Evolutionary conservation across 2,888 invertebrate species (phyloP).

Genomic region (Arenicola marina): DNA sequence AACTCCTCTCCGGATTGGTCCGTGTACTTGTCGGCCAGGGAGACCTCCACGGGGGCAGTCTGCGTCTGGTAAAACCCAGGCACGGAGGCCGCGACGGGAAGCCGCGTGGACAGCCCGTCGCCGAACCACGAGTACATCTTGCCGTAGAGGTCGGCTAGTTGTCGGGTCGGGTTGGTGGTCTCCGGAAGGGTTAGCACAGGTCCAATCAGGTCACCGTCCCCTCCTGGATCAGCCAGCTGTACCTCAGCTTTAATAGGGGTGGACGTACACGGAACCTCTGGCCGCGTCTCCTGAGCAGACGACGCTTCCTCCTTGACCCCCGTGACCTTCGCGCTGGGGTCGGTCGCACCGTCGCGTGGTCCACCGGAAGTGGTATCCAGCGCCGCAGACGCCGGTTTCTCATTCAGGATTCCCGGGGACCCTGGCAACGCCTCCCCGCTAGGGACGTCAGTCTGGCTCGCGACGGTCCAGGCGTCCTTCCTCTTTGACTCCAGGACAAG

Average conservation of each 20-base stretch:
- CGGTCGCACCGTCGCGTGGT: too few species aligned
- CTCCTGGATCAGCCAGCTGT: too few species aligned
- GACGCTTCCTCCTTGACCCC: too few species aligned
- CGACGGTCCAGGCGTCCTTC: too few species aligned
- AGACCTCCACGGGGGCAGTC: constrained; percentile 42
- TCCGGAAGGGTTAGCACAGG: constrained; percentile 24
- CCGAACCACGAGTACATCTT: constrained; percentile 54
- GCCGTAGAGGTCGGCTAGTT: constrained; percentile 6
- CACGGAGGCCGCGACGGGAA: constrained; percentile 40
- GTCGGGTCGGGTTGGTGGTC: constrained; percentile 6
- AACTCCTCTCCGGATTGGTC: constrained; percentile 48
- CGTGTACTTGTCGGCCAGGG: constrained; percentile 43
- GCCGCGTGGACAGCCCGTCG: constrained; percentile 47
- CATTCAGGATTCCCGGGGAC: neutral
- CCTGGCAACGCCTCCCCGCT: neutral
- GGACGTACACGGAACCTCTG: constrained; percentile 4
- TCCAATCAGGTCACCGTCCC: constrained; percentile 22
- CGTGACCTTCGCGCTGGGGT: too few species aligned
- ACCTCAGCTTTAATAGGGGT: constrained; percentile 10
- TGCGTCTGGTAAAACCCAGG: constrained; percentile 26
- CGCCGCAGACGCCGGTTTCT: too few species aligned
- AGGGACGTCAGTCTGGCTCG: too few species aligned
- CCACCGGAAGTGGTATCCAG: too few species aligned
- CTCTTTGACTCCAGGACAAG: too few species aligned
- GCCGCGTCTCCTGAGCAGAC: neutral